Evolutionary conservation across 2,113 vertebrate genomes (phyloP), one percentile per base, ranked within the genome.

Genomic region (Pimephales promelas): DNA sequence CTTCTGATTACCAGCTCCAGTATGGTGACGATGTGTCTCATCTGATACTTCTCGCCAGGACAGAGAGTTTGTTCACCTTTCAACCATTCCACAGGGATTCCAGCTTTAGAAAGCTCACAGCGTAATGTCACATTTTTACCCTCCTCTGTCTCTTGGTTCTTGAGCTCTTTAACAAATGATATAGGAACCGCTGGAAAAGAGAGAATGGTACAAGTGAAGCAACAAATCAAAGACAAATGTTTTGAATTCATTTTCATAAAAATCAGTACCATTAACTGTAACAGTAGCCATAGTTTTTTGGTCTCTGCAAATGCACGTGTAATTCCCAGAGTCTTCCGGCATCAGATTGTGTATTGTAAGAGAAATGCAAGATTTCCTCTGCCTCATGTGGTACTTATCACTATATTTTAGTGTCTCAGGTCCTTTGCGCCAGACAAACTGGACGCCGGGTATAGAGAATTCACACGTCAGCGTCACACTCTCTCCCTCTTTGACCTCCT

Each of bases 51-150:
- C 43, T 90, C 86, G 0, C 93, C 91, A 0, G 94, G 94, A 80
- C 81, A 93, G 49, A 98, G 87, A 16, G 90, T 89, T 28, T 92
- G 84, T 1, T 95, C 89, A 0, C 89, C 95, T 85, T 93, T 97
- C 86, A 90, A 94, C 96, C 97, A 98, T 84, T 95, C 93, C 0
- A 95, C 94, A 0, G 90, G 88, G 13, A 93, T 87, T 22, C 91
- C 93, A 0, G 93, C 75, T 90, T 92, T 96, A 85, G 95, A 96
- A 81, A 98, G 89, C 90, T 96, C 95, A n/a, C 96, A 97, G 84
- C 93, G 94, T 86, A 98, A 84, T 0, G 93, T 92, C 66, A 95
- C 89, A 0, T 91, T 93, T 81, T 87, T 94, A 3, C 95, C 96
- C 90, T 98, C 97, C 0, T 95, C 95, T n/a, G 89, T 92, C 83